Conservation (phyloP, 2,113 vertebrate genomes). For the Neoarius graeffei region DNA sequence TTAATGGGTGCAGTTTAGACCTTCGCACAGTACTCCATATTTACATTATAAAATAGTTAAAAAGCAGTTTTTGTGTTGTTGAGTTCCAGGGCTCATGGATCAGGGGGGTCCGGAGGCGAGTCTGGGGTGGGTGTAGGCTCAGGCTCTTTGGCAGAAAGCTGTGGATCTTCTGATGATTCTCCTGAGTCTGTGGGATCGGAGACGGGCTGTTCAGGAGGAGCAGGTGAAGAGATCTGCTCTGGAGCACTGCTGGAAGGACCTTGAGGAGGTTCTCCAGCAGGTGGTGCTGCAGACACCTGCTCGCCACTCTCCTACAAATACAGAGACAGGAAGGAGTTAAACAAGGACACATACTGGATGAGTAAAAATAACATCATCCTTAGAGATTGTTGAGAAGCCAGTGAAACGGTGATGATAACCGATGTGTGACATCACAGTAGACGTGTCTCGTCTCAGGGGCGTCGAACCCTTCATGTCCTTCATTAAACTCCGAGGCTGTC, state of each 20-base stretch:
- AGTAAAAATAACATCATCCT: not conserved
- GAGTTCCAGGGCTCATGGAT: not conserved
- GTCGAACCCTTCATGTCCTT: not conserved
- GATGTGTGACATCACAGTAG: not conserved
- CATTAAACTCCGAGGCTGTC: not conserved
- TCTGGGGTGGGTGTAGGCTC: constrained; percentile 19
- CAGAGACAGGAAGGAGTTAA: constrained; percentile 5
- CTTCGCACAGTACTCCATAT: not conserved
- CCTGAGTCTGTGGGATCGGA: not conserved
- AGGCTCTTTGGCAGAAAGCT: not conserved
- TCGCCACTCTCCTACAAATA: constrained; percentile 38
- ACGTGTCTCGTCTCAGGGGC: not conserved
- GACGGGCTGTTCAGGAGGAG: not conserved
- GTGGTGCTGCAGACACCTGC: constrained; percentile 29
- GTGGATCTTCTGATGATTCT: constrained; percentile 24
- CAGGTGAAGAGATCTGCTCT: not conserved
- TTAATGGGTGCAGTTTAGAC: not conserved
- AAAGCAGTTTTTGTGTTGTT: no score
- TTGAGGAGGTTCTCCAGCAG: constrained; percentile 36
- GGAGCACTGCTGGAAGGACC: not conserved
- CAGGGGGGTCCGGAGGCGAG: not conserved
- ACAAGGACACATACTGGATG: not conserved
- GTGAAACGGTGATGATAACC: not conserved
- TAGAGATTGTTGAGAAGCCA: not conserved
- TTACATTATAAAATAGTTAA: not conserved